Base-by-base conservation (phyloP, 2,113 vertebrate genomes). In the Oryzias celebensis region DNA sequence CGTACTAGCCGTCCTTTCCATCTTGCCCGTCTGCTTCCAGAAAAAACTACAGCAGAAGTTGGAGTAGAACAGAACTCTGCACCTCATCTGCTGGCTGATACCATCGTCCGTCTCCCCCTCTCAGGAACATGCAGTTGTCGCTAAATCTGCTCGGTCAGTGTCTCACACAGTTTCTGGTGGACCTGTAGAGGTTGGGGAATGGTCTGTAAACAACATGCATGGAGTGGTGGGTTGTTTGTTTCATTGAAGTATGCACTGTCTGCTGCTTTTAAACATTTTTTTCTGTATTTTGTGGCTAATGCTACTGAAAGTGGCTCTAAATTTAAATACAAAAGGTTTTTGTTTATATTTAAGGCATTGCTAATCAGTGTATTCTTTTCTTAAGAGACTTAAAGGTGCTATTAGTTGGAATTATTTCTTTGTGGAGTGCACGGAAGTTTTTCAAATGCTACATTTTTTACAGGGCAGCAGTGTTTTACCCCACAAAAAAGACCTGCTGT, bases 41-140 rank as follows among this genome's bases (percentile, higher is more conserved):
- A 97, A 94, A 76, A 98, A 96, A 83, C 90, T 99, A 73, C 96
- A 96, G 87, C 91, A 97, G 87, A 99, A 97, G 77, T 93, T 98
- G 72, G 94, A 94, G 72, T 99, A 92, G 93, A 79, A n/a, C 41
- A 36, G 65, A 47, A 53, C 54, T 58, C 65, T 66, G 68, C 61
- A 67, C 55, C 71, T 74, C 74, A 77, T 72, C 76, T 53, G 28
- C 71, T 36, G 51, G 42, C 78, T 73, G 56, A 52, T 54, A 74
- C 77, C 44, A 15, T 31, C 50, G n/a, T 22, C 83, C 78, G 59
- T 65, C 60, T 47, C 44, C 61, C 51, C 68, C 10, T 89, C 92
- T 94, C 93, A 94, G 92, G 84, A 87, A 86, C 80, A 58, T 22
- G 64, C 77, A 59, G 69, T 65, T 59, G 60, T 83, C 66, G 45